Base-by-base conservation (phyloP, 1,140 invertebrate species). In the Drosophila asahinai region DNA sequence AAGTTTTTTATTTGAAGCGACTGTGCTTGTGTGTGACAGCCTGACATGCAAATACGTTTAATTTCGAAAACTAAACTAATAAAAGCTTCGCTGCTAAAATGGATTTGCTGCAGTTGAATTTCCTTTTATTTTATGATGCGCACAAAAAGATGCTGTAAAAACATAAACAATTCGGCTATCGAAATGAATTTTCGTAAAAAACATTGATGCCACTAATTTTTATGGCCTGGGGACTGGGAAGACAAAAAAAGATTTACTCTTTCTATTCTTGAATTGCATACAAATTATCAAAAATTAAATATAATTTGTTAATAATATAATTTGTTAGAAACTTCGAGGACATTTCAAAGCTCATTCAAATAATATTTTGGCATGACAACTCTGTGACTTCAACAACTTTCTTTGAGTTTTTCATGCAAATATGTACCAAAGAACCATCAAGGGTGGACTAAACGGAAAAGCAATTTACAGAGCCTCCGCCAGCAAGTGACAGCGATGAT, bases 31-130 rank as follows among this genome's bases (percentile, higher is more conserved):
- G 63, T 80, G 78, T 80, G 78, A 80, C 77, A 80, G 78, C 51
- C 77, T 89, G 86, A 89, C 81, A 89, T 89, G 86, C 81, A 89
- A 89, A 89, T 89, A 82, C 86, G 81, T 90, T 89, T 89, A 89
- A 89, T 89, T 89, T 89, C 78, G 70, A 89, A 89, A 89, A 89
- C 86, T 89, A 89, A 90, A 90, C 86, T 89, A 89, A 89, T 89
- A 89, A 90, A 81, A 71, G 73, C 79, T 60, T 42, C 54, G 60
- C 75, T 78, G 77, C 47, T 22, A 38, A 38, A 57, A 66, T 66
- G 64, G 57, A 47, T 51, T 22, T 77, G 72, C 60, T 75, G 68
- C 63, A 77, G 58, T 47, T 66, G 57, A 62, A 62, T 43, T 49
- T 47, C 11, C 38, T 14, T 63, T 30, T 65, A 45, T 66, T 54